Percentiles rank a stretch among this genome's conserved stretches.
Conservation (phyloP, 1,140 invertebrate genomes). For the Arion vulgaris region DNA sequence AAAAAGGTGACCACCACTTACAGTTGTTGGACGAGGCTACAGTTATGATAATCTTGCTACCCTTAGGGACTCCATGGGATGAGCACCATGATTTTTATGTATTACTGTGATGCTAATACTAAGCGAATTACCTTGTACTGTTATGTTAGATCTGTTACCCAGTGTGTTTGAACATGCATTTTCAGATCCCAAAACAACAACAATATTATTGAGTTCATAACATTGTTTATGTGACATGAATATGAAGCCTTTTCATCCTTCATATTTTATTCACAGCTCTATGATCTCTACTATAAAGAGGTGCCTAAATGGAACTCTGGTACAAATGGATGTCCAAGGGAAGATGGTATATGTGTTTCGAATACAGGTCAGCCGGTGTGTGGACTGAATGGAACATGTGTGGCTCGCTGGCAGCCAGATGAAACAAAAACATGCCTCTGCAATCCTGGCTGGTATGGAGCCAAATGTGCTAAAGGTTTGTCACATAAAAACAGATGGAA, state of each 20-base stretch:
- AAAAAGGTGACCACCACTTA: too few relatives aligned
- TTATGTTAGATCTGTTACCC: too few relatives aligned
- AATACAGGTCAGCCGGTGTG: conserved; percentile 46
- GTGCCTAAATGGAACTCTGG: conserved; percentile 42
- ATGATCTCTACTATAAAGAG: conserved; percentile 30
- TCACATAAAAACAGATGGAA: neutral
- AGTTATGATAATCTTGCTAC: too few relatives aligned
- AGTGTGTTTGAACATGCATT: too few relatives aligned
- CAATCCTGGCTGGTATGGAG: conserved; percentile 83
- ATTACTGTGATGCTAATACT: too few relatives aligned
- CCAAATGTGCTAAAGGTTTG: conserved; percentile 81
- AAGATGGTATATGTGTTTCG: conserved; percentile 79
- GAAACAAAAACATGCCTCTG: conserved; percentile 91
- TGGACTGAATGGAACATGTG: conserved; percentile 86
- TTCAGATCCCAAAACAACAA: too few relatives aligned
- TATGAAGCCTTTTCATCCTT: neutral
- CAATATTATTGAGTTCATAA: too few relatives aligned
- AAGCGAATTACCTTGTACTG: too few relatives aligned
- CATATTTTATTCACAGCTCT: conserved; percentile 12
- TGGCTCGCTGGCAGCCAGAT: conserved; percentile 74
- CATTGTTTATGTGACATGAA: too few relatives aligned
- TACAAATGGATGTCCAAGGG: conserved; percentile 84
- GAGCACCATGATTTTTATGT: too few relatives aligned
- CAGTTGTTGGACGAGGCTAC: too few relatives aligned
- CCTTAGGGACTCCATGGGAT: too few relatives aligned